Evolutionary conservation across 2,113 vertebrate species (phyloP).

Genomic region (Lepisosteus oculatus): DNA sequence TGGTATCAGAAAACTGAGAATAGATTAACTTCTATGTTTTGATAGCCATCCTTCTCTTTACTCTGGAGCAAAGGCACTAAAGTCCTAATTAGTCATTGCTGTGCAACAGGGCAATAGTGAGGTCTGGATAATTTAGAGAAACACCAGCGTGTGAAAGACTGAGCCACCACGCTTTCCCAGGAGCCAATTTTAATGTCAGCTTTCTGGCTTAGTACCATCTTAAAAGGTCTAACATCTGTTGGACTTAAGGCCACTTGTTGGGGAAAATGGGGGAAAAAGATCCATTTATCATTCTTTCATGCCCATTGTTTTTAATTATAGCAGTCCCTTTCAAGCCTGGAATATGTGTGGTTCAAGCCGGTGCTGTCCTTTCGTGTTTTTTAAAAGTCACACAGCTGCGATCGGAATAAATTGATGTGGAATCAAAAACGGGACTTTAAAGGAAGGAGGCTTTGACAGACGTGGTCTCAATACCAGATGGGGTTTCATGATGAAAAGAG

Average conservation of each 20-base stretch:
- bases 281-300: conserved; percentile 88
- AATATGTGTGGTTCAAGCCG: conserved; percentile 82
- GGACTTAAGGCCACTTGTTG: conserved; percentile 81
- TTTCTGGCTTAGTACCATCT: conserved; percentile 72
- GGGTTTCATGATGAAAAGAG: conserved; percentile 98
- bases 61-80: too few relatives aligned
- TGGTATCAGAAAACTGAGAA: too few relatives aligned
- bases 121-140: neutral
- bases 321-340: conserved; percentile 81
- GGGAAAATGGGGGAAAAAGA: conserved; percentile 60
- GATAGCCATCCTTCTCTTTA: too few relatives aligned
- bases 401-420: conserved; percentile 91
- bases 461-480: conserved; percentile 97
- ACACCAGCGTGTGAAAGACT: conserved; percentile 12
- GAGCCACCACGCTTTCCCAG: conserved; percentile 12
- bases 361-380: conserved; percentile 73
- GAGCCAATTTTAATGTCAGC: conserved; percentile 61
- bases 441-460: conserved; percentile 94
- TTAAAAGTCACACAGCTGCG: conserved; percentile 93
- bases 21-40: too few relatives aligned
- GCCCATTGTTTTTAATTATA: conserved; percentile 96
- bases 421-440: conserved; percentile 97
- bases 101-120: too few relatives aligned
- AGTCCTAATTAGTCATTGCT: too few relatives aligned
- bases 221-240: conserved; percentile 89